phyloP scores from a whole-genome alignment of 2,888 invertebrate species.

The Pachydiplax longipennis region DNA sequence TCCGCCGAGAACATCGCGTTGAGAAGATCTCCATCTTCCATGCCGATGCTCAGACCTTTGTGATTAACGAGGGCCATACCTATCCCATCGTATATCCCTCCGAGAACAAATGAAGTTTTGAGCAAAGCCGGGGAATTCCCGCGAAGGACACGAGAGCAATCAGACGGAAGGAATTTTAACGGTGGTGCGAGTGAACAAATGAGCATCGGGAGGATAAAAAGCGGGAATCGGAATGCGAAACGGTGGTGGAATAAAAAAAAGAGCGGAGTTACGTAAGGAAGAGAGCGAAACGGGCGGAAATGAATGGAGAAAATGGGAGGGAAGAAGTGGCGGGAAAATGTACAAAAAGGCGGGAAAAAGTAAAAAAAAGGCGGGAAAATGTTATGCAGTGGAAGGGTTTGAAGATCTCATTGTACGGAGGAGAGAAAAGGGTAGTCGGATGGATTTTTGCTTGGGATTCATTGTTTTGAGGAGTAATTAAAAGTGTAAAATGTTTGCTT shows the following conservation, averaged over 20 bases:
- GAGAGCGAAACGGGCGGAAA: background rate
- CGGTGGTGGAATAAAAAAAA: too few relatives aligned
- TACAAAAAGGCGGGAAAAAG: too few relatives aligned
- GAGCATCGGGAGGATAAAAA: background rate
- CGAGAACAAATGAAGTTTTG: background rate
- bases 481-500: background rate
- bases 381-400: background rate
- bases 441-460: background rate
- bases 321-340: background rate
- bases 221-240: background rate
- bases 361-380: background rate
- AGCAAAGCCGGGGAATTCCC: background rate
- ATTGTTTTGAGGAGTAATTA: background rate
- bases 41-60: background rate
- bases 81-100: background rate
- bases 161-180: background rate
- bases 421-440: background rate
- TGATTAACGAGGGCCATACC: background rate
- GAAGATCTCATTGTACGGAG: background rate
- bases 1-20: background rate
- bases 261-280: too few relatives aligned
- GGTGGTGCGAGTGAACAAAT: background rate
- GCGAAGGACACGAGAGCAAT: background rate
- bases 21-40: background rate
- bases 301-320: background rate